Percentiles rank a stretch among this genome's conserved stretches.
Conservation (phyloP, 2,888 invertebrate species). For the Campopleginae sp. region DNA sequence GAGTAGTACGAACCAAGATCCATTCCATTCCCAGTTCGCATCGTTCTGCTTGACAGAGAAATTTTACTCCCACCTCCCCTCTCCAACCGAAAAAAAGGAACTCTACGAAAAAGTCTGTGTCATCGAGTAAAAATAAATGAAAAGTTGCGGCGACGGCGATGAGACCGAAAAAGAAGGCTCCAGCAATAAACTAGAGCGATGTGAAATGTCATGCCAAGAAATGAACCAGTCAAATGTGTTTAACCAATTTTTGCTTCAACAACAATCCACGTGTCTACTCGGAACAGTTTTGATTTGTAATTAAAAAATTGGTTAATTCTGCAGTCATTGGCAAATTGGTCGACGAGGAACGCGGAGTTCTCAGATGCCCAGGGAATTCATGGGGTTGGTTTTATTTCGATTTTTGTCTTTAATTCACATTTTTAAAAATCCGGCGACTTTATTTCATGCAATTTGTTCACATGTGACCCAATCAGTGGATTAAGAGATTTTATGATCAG, state of each 20-base stretch:
- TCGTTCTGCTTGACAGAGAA: conserved; percentile 28
- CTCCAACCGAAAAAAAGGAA: background rate
- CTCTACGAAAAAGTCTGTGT: conserved; percentile 30
- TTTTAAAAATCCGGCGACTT: background rate
- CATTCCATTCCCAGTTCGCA: conserved; percentile 42
- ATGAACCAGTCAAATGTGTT: conserved; percentile 20
- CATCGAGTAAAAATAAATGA: conserved; percentile 35
- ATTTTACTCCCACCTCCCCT: background rate
- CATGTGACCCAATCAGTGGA: background rate
- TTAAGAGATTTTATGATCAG: background rate
- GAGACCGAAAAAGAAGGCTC: background rate
- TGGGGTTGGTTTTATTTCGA: too few relatives aligned
- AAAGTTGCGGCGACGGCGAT: background rate
- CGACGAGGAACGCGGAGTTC: background rate
- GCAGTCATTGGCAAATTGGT: background rate
- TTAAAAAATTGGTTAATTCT: background rate
- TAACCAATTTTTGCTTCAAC: conserved; percentile 3
- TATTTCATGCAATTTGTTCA: background rate
- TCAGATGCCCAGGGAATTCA: background rate
- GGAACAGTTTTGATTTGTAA: background rate
- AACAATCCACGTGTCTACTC: background rate
- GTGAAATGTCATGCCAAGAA: conserved; percentile 29
- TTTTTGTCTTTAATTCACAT: background rate
- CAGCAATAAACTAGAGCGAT: conserved; percentile 13
- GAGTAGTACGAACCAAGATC: conserved; percentile 3